Evolutionary conservation across 2,797 vertebrate species (phyloP).

Genomic region (Hypotaenidia okinawae): DNA sequence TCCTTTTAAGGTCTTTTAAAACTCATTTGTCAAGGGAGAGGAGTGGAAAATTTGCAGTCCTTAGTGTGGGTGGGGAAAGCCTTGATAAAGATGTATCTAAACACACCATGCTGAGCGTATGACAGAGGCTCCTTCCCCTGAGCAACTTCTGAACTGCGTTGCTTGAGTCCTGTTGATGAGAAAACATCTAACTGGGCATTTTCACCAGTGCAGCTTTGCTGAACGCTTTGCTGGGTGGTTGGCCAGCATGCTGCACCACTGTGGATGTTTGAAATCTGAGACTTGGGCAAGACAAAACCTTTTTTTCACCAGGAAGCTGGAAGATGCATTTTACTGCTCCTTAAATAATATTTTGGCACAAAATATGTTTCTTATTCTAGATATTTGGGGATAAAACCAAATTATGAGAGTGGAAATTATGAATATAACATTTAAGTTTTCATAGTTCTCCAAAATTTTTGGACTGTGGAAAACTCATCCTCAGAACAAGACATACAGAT

Average conservation of each 20-base stretch:
- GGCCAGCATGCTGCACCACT: not conserved
- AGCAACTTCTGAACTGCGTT: rapidly evolving
- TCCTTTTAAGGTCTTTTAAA: not conserved
- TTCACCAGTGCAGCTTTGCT: not conserved
- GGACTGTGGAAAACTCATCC: not conserved
- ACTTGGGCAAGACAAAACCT: not conserved
- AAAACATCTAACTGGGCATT: not conserved
- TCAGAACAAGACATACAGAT: not conserved
- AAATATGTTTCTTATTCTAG: not conserved
- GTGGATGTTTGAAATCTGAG: not conserved
- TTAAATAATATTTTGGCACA: not conserved
- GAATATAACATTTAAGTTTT: not conserved
- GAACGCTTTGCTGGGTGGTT: not conserved
- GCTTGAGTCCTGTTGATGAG: not conserved
- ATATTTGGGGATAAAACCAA: not conserved
- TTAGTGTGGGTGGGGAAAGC: not conserved
- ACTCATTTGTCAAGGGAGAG: not conserved
- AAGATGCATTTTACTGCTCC: not conserved
- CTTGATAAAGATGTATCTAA: not conserved
- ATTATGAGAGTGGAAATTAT: not conserved
- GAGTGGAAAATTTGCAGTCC: not conserved
- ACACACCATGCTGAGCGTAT: not conserved
- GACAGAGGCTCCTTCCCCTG: not conserved
- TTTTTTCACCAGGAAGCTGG: not conserved
- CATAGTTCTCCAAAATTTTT: not conserved